Conservation (phyloP, 1,140 invertebrate species). For the Eriosoma lanigerum region DNA sequence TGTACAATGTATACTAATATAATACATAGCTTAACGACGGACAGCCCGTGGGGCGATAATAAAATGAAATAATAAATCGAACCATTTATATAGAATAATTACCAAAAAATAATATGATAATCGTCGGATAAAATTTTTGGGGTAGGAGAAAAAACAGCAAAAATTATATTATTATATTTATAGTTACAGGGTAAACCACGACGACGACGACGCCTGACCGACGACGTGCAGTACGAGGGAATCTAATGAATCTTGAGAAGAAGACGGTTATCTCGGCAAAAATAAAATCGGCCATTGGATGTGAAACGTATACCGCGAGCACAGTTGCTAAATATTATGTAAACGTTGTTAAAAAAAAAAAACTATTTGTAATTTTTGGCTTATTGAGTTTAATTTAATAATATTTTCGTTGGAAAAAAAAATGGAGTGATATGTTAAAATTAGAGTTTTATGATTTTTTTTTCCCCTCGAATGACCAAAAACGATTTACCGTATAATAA, state of each 20-base stretch:
- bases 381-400: too few relatives aligned
- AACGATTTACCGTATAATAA: too few relatives aligned
- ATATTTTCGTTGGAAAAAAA: too few relatives aligned
- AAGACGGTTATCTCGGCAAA: not conserved
- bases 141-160: too few relatives aligned
- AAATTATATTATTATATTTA: too few relatives aligned
- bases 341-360: not conserved
- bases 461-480: too few relatives aligned
- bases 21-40: not conserved
- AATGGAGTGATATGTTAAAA: too few relatives aligned
- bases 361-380: too few relatives aligned
- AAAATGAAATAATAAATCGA: constrained; percentile 14
- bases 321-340: too few relatives aligned
- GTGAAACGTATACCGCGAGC: not conserved
- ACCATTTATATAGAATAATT: not conserved
- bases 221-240: not conserved
- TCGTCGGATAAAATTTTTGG: too few relatives aligned
- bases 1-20: constrained; percentile 2
- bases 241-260: not conserved
- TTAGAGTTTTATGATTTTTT: too few relatives aligned
- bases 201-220: not conserved
- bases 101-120: not conserved
- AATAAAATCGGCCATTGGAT: not conserved
- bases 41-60: constrained; percentile 10
- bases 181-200: constrained; percentile 35